Percentiles rank a stretch among this genome's conserved stretches.
Evolutionary conservation across 2,113 vertebrate genomes (phyloP).

Genomic region (Gallinago jamesoni): DNA sequence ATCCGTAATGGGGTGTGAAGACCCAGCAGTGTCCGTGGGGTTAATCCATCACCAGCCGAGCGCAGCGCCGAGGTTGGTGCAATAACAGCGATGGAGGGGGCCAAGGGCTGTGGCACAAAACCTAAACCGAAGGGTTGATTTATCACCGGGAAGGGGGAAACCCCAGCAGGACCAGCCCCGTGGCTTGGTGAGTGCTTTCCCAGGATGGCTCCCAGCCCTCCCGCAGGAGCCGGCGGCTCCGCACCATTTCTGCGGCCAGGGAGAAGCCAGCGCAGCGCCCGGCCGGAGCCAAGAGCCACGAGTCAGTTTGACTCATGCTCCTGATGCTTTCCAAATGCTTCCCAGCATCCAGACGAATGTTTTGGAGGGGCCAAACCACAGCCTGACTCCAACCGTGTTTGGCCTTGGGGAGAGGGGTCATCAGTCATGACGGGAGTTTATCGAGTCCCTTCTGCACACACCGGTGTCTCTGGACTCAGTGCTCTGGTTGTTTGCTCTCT

Average conservation of each 20-base stretch:
- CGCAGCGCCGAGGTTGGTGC: fast-evolving
- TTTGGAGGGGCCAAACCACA: not conserved
- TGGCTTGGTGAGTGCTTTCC: fast-evolving
- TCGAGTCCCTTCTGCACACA: fast-evolving
- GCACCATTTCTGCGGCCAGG: fast-evolving
- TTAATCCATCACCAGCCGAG: not conserved
- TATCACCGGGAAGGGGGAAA: not conserved
- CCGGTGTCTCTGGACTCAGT: not conserved
- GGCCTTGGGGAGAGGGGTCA: not conserved
- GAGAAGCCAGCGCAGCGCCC: fast-evolving
- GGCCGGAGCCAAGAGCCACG: not conserved
- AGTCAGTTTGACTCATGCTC: not conserved
- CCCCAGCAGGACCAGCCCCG: not conserved
- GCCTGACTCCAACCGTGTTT: fast-evolving
- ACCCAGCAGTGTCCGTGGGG: not conserved
- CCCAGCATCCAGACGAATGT: not conserved
- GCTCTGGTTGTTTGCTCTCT: not conserved
- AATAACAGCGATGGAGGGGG: not conserved
- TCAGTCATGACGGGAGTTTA: fast-evolving
- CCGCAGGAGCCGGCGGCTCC: fast-evolving
- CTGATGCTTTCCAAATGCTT: not conserved
- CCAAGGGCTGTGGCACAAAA: not conserved
- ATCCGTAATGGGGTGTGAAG: fast-evolving
- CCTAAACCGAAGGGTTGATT: not conserved
- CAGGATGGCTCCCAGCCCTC: not conserved